Base-by-base conservation (phyloP, 2,888 invertebrate genomes). In the Phrixothrix hirtus region DNA sequence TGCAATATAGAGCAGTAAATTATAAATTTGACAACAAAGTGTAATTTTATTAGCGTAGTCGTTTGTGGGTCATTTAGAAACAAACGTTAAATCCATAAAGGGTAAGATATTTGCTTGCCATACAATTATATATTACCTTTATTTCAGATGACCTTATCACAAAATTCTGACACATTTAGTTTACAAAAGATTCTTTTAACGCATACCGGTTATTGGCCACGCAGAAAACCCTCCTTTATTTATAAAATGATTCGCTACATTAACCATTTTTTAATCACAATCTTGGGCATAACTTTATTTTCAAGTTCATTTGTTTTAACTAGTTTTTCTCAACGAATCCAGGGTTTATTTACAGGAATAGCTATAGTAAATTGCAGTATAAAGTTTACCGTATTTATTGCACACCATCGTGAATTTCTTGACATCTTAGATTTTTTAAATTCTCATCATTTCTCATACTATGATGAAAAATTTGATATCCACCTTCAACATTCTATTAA, bases 321-420 rank as follows among this genome's bases (percentile, higher is more conserved):
- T 6, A 46, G 46, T 10, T 30, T 46, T 32, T 41, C 46, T 12
- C 41, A 46, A 37, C 5, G 46, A 12, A 46, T 52, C 13, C 52
- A 47, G 16, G 16, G 36, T 16, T 47, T 39, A 45, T 42, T 36
- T 1, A 47, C 46, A 36, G 46, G 46, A 21, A 31, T 52, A 0
- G 46, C 46, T 7, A 42, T 52, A 26, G 1, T 52, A n/a, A 52
- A 52, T 15, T 52, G 52, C 26, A 15, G 16, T 9, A 17, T 42
- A 15, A 52, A 52, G 14, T 47, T 52, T 29, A 46, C 46, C 4
- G 32, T 52, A 12, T 52, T 42, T 47, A 37, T 36, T 17, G 31
- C 15, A 13, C 46, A 52, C 46, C 31, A 30, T 21, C 32, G 41
- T 1, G 42, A n/a, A 1, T 52, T 52, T 27, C 35, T 52, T 14